These are phyloP conservation scores for Phoxinus dragarum DNA, from an alignment of 2,797 vertebrate genomes.

Conservation along the genomic window DNA sequence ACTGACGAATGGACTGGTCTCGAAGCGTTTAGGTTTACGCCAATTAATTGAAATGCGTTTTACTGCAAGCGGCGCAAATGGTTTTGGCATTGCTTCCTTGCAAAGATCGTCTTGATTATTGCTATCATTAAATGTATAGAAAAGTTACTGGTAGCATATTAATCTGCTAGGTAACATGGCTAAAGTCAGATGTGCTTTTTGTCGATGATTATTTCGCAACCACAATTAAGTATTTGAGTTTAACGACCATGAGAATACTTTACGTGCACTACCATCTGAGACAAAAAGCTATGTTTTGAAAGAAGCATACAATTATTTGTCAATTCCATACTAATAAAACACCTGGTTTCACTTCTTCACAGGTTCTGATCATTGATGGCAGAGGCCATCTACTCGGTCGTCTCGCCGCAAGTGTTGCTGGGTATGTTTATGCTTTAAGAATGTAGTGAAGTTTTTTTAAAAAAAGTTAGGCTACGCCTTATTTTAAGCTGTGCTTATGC, in stretches of 20 bases:
- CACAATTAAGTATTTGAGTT: constrained; percentile 73
- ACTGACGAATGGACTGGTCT: too few species aligned
- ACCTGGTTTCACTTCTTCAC: neutral
- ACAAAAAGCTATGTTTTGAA: constrained; percentile 53
- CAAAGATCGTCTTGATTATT: too few species aligned
- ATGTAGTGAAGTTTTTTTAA: neutral
- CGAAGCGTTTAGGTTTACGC: too few species aligned
- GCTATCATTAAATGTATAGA: neutral
- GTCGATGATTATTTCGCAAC: constrained; percentile 74
- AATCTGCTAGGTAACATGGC: neutral
- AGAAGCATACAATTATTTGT: neutral
- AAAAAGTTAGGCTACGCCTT: neutral
- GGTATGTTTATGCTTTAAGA: constrained; percentile 74
- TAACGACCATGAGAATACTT: constrained; percentile 80
- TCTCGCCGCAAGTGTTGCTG: constrained; percentile 87
- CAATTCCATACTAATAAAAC: accelerated
- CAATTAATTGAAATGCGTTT: too few species aligned
- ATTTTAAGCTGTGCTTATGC: neutral
- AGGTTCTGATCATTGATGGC: constrained; percentile 94
- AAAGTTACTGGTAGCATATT: neutral
- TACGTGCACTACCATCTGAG: constrained; percentile 90
- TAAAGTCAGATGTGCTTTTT: constrained; percentile 38
- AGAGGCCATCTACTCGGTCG: constrained; percentile 93
- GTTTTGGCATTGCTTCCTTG: too few species aligned
- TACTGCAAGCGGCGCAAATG: too few species aligned